Evolutionary conservation across 2,113 vertebrate genomes (phyloP), one percentile per base, ranked within the genome.

Genomic region (Athene noctua): DNA sequence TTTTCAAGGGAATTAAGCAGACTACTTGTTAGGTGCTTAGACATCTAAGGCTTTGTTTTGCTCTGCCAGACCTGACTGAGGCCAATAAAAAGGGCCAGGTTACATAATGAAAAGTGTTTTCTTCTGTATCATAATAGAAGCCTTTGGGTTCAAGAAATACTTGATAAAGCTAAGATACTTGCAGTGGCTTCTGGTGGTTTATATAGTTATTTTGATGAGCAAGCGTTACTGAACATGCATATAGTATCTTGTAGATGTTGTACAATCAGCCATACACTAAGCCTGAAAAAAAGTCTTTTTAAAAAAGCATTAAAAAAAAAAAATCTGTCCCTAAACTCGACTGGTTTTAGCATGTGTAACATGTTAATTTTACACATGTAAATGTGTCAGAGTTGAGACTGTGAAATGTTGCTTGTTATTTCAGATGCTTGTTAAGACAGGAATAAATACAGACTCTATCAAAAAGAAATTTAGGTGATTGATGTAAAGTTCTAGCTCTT

Each of bases 1-100:
- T 51, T 89, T 97, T 92, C 38, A 93, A 85, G 84, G 88, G 18
- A 80, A 86, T 95, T 73, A 88, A 88, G 49, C 74, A 88, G 81
- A 68, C 65, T 81, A 40, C 55, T 94, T 86, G 42, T 73, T 89
- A 62, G 36, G 36, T 81, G 68, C 71, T 73, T 90, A 72, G 46
- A 88, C 16, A n/a, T 84, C 62, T 90, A 92, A 75, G 58, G 79
- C 75, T 86, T 93, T 95, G 40, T 58, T 93, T 91, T 80, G 57
- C 19, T 88, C 55, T 85, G 71, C 46, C 42, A 92, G 80, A 78
- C 70, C 18, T 57, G 51, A 63, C 27, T 30, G 75, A 80, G 34
- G 55, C 70, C 10, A 79, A 32, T 58, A 65, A 82, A 93, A 92
- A 71, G 22, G 32, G 38, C 42, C 72, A 55, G n/a, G 38, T 94